Percentiles rank a stretch among this genome's conserved stretches.
Evolutionary conservation across 2,888 invertebrate species (phyloP).

Genomic region (Lumbricus terrestris): DNA sequence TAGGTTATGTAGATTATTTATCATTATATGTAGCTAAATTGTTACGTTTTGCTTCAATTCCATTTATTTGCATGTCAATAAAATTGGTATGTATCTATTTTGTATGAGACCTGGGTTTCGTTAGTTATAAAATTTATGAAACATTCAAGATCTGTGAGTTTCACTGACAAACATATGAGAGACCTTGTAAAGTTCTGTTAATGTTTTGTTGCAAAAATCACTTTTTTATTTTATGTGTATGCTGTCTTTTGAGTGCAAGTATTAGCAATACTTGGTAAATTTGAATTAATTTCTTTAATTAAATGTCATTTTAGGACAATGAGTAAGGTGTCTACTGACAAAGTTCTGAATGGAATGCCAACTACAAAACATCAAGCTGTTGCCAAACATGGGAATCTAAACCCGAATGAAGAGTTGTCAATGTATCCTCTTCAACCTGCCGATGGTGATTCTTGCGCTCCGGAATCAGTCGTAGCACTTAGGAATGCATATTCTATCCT

Average conservation of each 20-base stretch:
- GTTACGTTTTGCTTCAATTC: too few relatives aligned
- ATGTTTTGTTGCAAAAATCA: too few relatives aligned
- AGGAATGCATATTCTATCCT: background rate
- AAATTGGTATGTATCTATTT: too few relatives aligned
- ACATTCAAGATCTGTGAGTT: too few relatives aligned
- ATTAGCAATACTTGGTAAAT: background rate
- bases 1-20: too few relatives aligned
- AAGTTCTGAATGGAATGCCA: background rate
- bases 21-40: too few relatives aligned
- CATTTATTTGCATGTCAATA: too few relatives aligned
- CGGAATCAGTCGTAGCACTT: background rate
- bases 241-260: background rate
- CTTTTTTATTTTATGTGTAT: background rate
- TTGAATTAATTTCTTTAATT: background rate
- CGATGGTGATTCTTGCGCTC: background rate
- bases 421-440: background rate
- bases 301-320: background rate
- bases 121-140: too few relatives aligned
- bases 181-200: too few relatives aligned
- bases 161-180: too few relatives aligned
- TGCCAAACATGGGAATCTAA: background rate
- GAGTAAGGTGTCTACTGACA: background rate
- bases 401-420: background rate
- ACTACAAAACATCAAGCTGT: background rate
- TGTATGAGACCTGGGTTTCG: too few relatives aligned